Conservation (phyloP, 2,113 vertebrate genomes). For the Empidonax alnorum region DNA sequence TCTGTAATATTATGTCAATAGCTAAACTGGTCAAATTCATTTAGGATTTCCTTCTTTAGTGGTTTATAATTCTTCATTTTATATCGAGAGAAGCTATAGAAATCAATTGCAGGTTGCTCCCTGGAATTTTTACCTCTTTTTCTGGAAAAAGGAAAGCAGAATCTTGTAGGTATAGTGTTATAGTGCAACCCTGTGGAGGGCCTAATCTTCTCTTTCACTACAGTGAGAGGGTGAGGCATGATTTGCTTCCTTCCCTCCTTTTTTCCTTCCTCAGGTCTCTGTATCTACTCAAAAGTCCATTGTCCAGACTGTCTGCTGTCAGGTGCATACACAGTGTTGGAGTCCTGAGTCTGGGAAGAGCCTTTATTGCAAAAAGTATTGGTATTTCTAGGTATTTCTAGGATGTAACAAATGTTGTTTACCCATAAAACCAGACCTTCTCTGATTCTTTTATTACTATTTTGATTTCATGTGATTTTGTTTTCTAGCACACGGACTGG, state of each 20-base stretch:
- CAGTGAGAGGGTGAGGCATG: neutral
- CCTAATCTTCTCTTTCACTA: neutral
- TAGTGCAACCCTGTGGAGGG: neutral
- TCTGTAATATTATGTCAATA: neutral
- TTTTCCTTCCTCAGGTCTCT: neutral
- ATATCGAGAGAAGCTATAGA: neutral
- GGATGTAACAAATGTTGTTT: neutral
- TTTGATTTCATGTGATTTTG: neutral
- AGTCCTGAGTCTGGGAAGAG: neutral
- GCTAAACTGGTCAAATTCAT: neutral
- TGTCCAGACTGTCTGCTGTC: neutral
- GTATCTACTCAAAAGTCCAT: neutral
- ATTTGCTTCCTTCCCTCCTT: neutral
- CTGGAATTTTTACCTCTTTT: neutral
- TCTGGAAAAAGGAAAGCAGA: neutral
- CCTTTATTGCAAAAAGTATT: neutral
- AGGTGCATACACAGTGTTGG: neutral
- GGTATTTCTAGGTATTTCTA: neutral
- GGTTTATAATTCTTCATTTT: neutral
- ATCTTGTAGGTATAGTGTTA: neutral
- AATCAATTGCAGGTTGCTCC: neutral
- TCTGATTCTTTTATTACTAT: neutral
- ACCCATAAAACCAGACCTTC: neutral
- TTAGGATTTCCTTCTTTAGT: neutral
- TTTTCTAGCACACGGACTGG: neutral